These are phyloP conservation scores for Dascyllus trimaculatus DNA, from an alignment of 2,113 vertebrate species.

Conservation along the genomic window DNA sequence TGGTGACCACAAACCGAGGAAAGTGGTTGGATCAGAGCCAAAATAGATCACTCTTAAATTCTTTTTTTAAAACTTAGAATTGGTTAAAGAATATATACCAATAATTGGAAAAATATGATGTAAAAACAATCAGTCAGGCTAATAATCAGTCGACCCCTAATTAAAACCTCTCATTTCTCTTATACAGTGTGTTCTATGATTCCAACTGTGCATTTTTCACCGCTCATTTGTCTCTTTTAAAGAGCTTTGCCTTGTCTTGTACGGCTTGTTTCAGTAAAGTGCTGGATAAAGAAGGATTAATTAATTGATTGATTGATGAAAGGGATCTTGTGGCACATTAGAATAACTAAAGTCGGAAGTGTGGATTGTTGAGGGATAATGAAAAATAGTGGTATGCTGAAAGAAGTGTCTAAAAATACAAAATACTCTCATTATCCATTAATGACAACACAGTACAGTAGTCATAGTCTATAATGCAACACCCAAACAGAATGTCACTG, in stretches of 20 bases:
- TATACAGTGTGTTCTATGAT: background rate
- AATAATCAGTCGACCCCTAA: too few relatives aligned
- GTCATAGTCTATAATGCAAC: constrained; percentile 71
- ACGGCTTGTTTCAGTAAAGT: constrained; percentile 10
- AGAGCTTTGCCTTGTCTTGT: constrained; percentile 13
- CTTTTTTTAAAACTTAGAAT: too few relatives aligned
- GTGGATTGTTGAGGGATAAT: constrained; percentile 64
- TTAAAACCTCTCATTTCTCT: constrained; percentile 26
- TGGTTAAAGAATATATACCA: too few relatives aligned
- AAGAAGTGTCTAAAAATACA: constrained; percentile 74
- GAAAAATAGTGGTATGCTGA: constrained; percentile 55
- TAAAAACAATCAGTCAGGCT: too few relatives aligned
- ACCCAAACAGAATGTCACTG: constrained; percentile 78
- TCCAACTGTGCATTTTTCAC: background rate
- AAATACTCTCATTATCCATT: constrained; percentile 75
- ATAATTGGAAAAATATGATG: background rate
- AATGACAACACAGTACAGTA: constrained; percentile 76
- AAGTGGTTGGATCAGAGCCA: too few relatives aligned
- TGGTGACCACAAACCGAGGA: too few relatives aligned
- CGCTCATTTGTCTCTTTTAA: constrained; percentile 42
- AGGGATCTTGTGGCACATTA: constrained; percentile 66
- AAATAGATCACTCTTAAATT: too few relatives aligned
- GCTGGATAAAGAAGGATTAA: constrained; percentile 67
- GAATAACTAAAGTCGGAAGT: constrained; percentile 59
- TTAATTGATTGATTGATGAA: constrained; percentile 77